A percentile compares a stretch with the other conserved stretches of the same genome.
Conservation (phyloP, 2,888 invertebrate genomes). For the Drepanosiphum platanoidis region DNA sequence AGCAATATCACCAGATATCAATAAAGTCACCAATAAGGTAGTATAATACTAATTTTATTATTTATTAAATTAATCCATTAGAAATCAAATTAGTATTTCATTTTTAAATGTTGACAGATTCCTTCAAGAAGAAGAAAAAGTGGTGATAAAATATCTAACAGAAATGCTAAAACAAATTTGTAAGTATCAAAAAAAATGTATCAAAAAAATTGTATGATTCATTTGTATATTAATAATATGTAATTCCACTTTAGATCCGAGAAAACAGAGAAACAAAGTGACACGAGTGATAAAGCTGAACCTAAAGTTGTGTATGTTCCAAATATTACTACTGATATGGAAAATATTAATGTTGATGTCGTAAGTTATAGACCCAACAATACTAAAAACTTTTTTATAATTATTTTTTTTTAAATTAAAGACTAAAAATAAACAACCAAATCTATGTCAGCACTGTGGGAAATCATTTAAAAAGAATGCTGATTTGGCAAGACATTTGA, state of each 20-base stretch:
- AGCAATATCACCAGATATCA: background rate
- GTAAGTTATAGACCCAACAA: constrained; percentile 22
- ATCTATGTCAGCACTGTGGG: constrained; percentile 31
- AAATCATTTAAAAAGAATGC: constrained; percentile 59
- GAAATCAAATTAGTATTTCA: background rate
- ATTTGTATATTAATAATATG: background rate
- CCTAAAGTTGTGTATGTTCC: constrained; percentile 48
- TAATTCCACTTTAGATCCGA: constrained; percentile 10
- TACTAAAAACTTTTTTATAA: constrained; percentile 19
- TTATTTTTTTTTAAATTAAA: background rate
- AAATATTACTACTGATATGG: constrained; percentile 27
- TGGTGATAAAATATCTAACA: background rate
- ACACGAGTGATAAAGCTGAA: background rate
- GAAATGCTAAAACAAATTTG: background rate
- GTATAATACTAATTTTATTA: background rate
- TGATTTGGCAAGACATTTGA: constrained; percentile 54
- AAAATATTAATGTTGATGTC: background rate
- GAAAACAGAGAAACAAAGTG: background rate
- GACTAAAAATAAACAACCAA: background rate
- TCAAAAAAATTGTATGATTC: background rate
- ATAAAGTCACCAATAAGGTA: constrained; percentile 9
- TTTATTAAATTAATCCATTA: background rate
- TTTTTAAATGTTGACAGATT: constrained; percentile 3
- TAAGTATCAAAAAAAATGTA: constrained; percentile 1
- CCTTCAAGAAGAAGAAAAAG: background rate